Base-by-base conservation (phyloP, 2,113 vertebrate genomes). In the Eulemur rufifrons region DNA sequence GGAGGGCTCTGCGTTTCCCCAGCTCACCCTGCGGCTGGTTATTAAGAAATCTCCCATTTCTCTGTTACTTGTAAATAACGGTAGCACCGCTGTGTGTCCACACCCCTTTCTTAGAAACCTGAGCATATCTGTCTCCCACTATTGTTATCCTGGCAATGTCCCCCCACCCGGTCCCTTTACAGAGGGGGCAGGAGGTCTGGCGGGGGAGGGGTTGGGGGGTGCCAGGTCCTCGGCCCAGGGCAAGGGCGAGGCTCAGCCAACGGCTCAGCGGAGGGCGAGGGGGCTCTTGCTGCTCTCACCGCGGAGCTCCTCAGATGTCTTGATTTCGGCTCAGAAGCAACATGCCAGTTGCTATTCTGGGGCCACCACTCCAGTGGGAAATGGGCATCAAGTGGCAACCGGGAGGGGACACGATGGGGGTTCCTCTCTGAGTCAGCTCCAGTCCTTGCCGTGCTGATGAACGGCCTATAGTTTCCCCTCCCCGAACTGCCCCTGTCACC, bases 261-360 rank as follows among this genome's bases (percentile, higher is more conserved):
- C 2, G 2, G 77, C 52, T 76, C 4, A 14, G 64, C 1, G 6
- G 77, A 42, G 37, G 23, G 59, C 7, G 1, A 3, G 76, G 32
- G 2, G 2, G 29, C 86, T 82, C 56, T 12, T 2, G 32, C 25
- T 34, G 78, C 59, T 77, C 87, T 8, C 4, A 61, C 42, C 50
- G 37, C 0, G 2, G 42, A 47, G 54, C 59, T 90, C 93, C 50
- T 63, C 47, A 9, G 54, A 63, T 13, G 84, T 76, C 93, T 93
- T 56, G 50, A 89, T 80, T 69, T 91, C 3, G 2, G 78, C 89
- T 86, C 56, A 5, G 77, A 82, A 80, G 89, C 96, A 84, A 37
- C 17, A 25, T 20, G 74, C 69, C 81, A 95, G 92, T 80, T 61
- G 86, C 96, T 97, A 61, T 94, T 86, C 86, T 59, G 94, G 54